Percentiles rank a stretch among this genome's conserved stretches.
Evolutionary conservation across 2,888 invertebrate genomes (phyloP).

Genomic region (Cerceris rybyensis): DNA sequence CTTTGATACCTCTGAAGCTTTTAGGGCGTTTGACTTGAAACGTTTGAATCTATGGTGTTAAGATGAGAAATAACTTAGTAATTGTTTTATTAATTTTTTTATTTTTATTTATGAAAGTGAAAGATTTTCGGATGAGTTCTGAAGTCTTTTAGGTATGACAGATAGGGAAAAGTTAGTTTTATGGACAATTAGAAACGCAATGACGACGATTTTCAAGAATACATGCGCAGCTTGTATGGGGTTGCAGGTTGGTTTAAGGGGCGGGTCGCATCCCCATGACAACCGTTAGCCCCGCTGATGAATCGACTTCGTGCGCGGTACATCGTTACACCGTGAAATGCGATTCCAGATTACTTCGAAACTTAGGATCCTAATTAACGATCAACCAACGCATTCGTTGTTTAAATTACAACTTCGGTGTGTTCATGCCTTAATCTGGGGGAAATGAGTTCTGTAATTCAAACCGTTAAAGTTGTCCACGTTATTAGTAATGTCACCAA

Average conservation of each 20-base stretch:
- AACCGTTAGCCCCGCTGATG: slow-evolving; percentile 72
- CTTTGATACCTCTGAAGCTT: slow-evolving; percentile 57
- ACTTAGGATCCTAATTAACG: slow-evolving; percentile 68
- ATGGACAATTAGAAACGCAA: not conserved
- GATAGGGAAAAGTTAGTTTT: slow-evolving; percentile 5
- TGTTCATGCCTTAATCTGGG: slow-evolving; percentile 43
- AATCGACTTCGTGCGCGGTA: slow-evolving; percentile 71
- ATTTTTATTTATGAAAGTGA: not conserved
- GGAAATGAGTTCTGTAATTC: slow-evolving; percentile 58
- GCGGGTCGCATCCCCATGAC: slow-evolving; percentile 78
- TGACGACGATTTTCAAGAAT: slow-evolving; percentile 47
- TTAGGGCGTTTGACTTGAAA: slow-evolving; percentile 21
- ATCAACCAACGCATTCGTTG: slow-evolving; percentile 63
- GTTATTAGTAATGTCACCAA: slow-evolving; percentile 22
- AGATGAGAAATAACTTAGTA: not conserved
- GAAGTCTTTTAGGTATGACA: slow-evolving; percentile 19
- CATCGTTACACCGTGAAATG: slow-evolving; percentile 69
- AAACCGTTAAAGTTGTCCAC: slow-evolving; percentile 49
- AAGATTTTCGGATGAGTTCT: not conserved
- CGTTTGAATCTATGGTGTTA: slow-evolving; percentile 9
- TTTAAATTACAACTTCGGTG: slow-evolving; percentile 62
- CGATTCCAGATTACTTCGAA: slow-evolving; percentile 68
- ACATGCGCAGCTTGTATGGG: slow-evolving; percentile 62
- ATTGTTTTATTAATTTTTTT: not conserved
- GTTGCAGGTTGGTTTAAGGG: slow-evolving; percentile 66